phyloP scores from a whole-genome alignment of 2,888 invertebrate species.

The Ferdinandea cuprea region DNA sequence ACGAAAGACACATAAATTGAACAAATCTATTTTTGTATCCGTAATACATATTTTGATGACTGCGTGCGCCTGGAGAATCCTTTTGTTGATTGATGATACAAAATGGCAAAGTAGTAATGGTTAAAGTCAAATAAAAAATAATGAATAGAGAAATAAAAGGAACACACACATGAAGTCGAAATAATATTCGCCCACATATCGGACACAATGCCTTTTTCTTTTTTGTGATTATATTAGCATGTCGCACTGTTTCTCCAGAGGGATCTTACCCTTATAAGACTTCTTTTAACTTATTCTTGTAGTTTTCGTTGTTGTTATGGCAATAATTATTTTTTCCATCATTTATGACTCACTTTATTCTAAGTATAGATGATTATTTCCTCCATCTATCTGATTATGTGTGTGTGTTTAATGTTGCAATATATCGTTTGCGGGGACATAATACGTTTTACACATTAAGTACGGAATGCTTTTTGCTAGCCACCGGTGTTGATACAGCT shows the following conservation, averaged over 20 bases:
- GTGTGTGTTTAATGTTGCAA: background rate
- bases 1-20: slow-evolving; percentile 22
- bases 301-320: slow-evolving; percentile 27
- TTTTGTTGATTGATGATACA: slow-evolving; percentile 48
- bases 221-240: slow-evolving; percentile 34
- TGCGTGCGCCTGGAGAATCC: slow-evolving; percentile 38
- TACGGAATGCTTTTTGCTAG: slow-evolving; percentile 82
- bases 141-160: background rate
- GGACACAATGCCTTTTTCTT: slow-evolving; percentile 6
- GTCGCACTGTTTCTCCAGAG: slow-evolving; percentile 16
- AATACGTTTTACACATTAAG: slow-evolving; percentile 81
- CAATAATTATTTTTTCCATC: slow-evolving; percentile 49
- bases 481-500: slow-evolving; percentile 82
- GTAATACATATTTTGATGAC: slow-evolving; percentile 4
- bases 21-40: slow-evolving; percentile 52
- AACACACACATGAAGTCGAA: slow-evolving; percentile 28
- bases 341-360: slow-evolving; percentile 10
- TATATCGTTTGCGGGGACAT: slow-evolving; percentile 14
- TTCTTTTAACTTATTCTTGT: background rate
- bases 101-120: background rate
- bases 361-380: background rate
- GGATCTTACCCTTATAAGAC: slow-evolving; percentile 43
- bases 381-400: background rate
- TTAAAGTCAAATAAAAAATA: slow-evolving; percentile 13
- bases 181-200: slow-evolving; percentile 46